Base-by-base conservation (phyloP, 53 echinoderm and acorn worm species). In the Apostichopus leukothele region DNA sequence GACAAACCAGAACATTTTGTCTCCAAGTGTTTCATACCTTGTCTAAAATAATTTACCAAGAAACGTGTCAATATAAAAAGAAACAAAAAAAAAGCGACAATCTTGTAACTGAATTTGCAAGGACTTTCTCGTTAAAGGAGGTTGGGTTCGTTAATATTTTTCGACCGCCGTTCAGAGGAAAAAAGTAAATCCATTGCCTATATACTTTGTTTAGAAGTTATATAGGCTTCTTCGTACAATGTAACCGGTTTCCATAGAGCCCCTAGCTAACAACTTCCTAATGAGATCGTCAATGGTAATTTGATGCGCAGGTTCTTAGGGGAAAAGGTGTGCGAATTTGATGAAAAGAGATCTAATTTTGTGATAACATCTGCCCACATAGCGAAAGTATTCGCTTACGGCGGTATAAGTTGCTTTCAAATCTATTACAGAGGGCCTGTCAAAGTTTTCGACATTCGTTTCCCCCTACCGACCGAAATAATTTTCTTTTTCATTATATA, bases 311-410 rank as follows among this genome's bases (percentile, higher is more conserved):
- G 20, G 81, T 81, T 81, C 59, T 59, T 14, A 81, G 81, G 54
- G 54, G 54, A 22, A 51, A 81, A 81, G 81, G 81, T 81, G 81
- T 81, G 59, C 55, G 10, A 22, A 14, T 22, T 21, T 22, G 55
- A 54, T 81, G 81, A 20, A 81, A 3, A 20, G 9, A 54, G 20
- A 81, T 81, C 53, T 81, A 52, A 81, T 81, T 81, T 54, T 81
- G 81, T 21, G 21, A 22, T 59, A 19, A 59, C 81, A 57, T 81
- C 81, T 54, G 81, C 59, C 79, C 79, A 52, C 53, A 16, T 50
- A n/a, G 6, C 12, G 79, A 79, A 51, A 16, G 63, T 16, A 63
- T 63, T 16, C 63, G 63, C 63, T 63, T 16, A 13, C 63, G 63
- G 63, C 63, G 16, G 16, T 16, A 63, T 11, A 16, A 63, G 63